Evolutionary conservation across 2,113 vertebrate species (phyloP).

Genomic region (Ifrita kowaldi): DNA sequence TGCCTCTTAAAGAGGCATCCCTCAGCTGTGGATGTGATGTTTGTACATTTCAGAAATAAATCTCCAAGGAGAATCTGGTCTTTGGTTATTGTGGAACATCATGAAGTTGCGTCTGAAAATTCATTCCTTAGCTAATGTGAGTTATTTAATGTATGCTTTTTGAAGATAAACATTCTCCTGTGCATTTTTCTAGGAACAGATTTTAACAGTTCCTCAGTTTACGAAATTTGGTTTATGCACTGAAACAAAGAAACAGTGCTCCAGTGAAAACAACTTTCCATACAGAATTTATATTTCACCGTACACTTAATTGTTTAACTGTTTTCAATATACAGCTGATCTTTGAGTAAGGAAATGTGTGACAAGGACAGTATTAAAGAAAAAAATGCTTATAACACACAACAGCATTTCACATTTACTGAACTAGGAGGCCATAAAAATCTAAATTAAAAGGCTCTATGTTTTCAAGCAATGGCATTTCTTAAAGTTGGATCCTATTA

Average conservation of each 20-base stretch:
- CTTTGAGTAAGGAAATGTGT: neutral
- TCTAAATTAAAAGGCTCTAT: neutral
- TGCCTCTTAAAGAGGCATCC: neutral
- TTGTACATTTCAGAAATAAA: neutral
- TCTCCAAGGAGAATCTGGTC: neutral
- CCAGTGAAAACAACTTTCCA: neutral
- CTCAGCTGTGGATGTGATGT: neutral
- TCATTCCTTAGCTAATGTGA: neutral
- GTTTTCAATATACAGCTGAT: neutral
- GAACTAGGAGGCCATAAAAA: neutral
- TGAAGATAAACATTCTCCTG: neutral
- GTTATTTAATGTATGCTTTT: neutral
- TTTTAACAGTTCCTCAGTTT: neutral
- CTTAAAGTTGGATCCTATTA: neutral
- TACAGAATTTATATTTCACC: neutral
- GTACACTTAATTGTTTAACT: neutral
- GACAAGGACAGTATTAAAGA: neutral
- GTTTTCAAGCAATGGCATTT: neutral
- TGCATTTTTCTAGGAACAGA: neutral
- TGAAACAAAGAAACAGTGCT: neutral
- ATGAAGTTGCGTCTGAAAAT: neutral
- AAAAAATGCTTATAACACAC: neutral
- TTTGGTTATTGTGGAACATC: neutral
- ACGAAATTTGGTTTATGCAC: neutral
- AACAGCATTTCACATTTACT: neutral